phyloP scores from a whole-genome alignment of 2,113 vertebrate genomes.

The Sinocyclocheilus maitianheensis region DNA sequence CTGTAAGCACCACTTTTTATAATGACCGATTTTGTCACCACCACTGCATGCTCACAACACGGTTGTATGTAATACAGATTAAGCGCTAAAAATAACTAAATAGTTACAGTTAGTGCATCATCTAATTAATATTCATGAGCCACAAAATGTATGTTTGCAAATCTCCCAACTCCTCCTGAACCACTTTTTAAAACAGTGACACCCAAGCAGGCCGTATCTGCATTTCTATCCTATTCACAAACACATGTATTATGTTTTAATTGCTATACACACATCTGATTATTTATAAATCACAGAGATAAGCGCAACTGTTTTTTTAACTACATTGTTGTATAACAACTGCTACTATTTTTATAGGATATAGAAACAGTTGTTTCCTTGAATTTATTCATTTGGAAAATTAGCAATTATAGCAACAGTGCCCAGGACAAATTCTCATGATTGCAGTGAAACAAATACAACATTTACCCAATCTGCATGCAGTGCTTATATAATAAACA shows the following conservation, averaged over 20 bases:
- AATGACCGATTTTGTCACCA: too few relatives aligned
- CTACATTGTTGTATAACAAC: not conserved
- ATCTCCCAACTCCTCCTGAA: not conserved
- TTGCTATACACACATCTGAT: too few relatives aligned
- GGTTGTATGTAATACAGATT: not conserved
- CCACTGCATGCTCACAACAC: too few relatives aligned
- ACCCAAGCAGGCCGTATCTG: too few relatives aligned
- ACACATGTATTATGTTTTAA: not conserved
- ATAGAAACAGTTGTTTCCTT: constrained; percentile 6
- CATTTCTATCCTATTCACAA: not conserved
- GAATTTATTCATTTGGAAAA: constrained; percentile 20
- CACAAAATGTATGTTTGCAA: not conserved
- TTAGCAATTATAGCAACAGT: constrained; percentile 3
- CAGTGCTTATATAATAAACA: constrained; percentile 16
- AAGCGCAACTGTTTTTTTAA: not conserved
- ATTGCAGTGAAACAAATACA: constrained; percentile 24
- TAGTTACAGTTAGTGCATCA: not conserved
- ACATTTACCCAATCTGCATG: constrained; percentile 17
- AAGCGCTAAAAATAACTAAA: not conserved
- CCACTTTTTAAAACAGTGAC: not conserved
- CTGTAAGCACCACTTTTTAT: too few relatives aligned
- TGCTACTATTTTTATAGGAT: not conserved
- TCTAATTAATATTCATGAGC: not conserved
- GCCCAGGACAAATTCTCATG: not conserved
- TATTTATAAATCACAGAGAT: not conserved